Evolutionary conservation across 2,888 invertebrate genomes (phyloP).

Genomic region (Drosophila anomalata): DNA sequence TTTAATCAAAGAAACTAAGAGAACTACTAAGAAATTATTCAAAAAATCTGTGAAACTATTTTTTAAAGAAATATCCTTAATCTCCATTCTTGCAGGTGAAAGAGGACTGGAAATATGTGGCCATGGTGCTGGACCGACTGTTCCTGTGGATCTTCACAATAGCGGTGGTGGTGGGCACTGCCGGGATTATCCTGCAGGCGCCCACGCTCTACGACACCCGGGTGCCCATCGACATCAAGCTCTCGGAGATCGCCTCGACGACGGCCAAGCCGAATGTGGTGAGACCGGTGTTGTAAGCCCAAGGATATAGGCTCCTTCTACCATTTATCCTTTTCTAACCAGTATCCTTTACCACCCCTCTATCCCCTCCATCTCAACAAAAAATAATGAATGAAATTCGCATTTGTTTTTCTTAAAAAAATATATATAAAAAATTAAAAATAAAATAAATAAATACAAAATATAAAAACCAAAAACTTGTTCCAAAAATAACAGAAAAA

Average conservation of each 20-base stretch:
- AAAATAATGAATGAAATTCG: conserved; percentile 53
- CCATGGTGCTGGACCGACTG: conserved; percentile 97
- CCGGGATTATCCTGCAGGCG: conserved; percentile 96
- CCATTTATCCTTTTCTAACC: conserved; percentile 6
- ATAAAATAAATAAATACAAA: conserved; percentile 1
- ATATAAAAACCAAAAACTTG: conserved; percentile 40
- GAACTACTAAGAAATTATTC: no score
- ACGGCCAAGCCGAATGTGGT: conserved; percentile 91
- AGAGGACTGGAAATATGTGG: conserved; percentile 99
- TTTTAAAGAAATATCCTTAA: not conserved
- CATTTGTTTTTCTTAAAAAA: conserved; percentile 61
- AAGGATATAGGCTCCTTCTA: not conserved
- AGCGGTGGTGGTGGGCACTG: conserved; percentile 96
- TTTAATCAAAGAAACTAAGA: no score
- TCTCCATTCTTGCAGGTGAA: conserved; percentile 88
- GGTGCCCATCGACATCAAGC: conserved; percentile 93
- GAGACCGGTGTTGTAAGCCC: conserved; percentile 83
- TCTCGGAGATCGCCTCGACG: conserved; percentile 95
- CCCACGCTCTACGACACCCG: conserved; percentile 97
- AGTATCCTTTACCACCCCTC: not conserved
- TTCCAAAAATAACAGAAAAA: conserved; percentile 33
- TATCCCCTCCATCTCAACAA: not conserved
- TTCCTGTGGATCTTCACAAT: conserved; percentile 99
- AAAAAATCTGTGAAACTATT: no score
- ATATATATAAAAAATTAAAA: not conserved